Evolutionary conservation across 2,888 invertebrate species (phyloP).

Genomic region (Ennomos quercinarius): DNA sequence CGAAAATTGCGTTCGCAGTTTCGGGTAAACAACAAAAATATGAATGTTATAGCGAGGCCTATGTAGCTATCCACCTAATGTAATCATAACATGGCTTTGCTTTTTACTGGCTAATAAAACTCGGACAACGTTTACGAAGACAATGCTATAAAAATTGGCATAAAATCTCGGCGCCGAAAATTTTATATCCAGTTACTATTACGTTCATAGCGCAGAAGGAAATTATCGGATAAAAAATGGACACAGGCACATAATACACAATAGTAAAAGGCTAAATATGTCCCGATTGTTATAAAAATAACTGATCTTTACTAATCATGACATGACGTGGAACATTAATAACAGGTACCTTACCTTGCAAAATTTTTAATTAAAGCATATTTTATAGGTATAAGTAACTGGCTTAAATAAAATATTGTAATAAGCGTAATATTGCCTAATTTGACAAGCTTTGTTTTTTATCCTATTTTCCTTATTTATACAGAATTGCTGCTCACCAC

Average conservation of each 20-base stretch:
- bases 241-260: slow-evolving; percentile 19
- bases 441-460: too few species aligned
- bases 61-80: slow-evolving; percentile 47
- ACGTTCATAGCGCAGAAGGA: slow-evolving; percentile 64
- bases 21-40: slow-evolving; percentile 1
- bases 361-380: too few species aligned
- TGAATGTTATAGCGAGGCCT: slow-evolving; percentile 28
- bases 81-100: slow-evolving; percentile 56
- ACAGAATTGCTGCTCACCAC: too few species aligned
- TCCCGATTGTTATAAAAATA: too few species aligned
- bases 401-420: too few species aligned
- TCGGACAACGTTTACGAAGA: slow-evolving; percentile 80
- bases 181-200: slow-evolving; percentile 68
- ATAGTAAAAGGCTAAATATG: too few species aligned
- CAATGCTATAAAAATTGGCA: slow-evolving; percentile 80
- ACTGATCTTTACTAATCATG: too few species aligned
- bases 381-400: too few species aligned
- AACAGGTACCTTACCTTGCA: too few species aligned
- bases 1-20: slow-evolving; percentile 7
- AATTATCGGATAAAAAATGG: slow-evolving; percentile 63
- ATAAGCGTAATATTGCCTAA: too few species aligned
- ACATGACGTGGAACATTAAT: too few species aligned
- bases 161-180: slow-evolving; percentile 78
- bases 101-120: slow-evolving; percentile 73
- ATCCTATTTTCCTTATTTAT: too few species aligned